Conservation (phyloP, 2,113 vertebrate species). For the Macroglossus sobrinus region DNA sequence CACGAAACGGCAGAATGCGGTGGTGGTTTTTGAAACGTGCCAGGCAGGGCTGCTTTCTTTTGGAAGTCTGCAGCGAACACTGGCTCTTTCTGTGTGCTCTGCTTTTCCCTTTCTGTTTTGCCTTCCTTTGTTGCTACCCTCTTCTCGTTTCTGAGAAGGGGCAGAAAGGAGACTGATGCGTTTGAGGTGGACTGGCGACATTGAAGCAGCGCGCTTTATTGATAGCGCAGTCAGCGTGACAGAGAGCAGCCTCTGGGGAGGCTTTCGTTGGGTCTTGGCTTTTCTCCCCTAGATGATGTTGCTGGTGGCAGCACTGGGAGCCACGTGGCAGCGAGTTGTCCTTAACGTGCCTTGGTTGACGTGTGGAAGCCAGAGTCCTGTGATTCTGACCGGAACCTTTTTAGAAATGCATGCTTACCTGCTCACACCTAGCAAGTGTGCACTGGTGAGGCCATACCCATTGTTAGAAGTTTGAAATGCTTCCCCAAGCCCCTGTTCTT, state of each 20-base stretch:
- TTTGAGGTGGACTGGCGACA: not conserved
- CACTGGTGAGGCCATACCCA: not conserved
- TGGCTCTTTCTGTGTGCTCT: not conserved
- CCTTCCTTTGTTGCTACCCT: not conserved
- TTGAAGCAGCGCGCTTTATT: not conserved
- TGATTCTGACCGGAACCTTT: not conserved
- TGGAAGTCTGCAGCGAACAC: not conserved
- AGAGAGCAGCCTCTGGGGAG: not conserved
- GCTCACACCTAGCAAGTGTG: not conserved
- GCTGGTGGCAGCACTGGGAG: not conserved
- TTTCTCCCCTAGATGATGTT: not conserved
- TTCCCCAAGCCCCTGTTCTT: not conserved
- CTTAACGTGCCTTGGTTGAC: not conserved
- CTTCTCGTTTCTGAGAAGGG: slow-evolving; percentile 50
- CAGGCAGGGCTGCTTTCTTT: slow-evolving; percentile 47
- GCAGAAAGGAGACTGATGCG: not conserved
- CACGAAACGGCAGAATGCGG: not conserved
- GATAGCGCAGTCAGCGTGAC: not conserved
- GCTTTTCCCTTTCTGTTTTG: not conserved
- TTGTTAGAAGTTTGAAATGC: not conserved
- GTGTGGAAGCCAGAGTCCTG: not conserved
- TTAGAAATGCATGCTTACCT: not conserved
- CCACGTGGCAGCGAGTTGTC: not conserved
- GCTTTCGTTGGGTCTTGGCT: not conserved
- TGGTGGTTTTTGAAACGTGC: not conserved